Conservation (phyloP, 1,140 invertebrate species). For the Zelostemma sp. region DNA sequence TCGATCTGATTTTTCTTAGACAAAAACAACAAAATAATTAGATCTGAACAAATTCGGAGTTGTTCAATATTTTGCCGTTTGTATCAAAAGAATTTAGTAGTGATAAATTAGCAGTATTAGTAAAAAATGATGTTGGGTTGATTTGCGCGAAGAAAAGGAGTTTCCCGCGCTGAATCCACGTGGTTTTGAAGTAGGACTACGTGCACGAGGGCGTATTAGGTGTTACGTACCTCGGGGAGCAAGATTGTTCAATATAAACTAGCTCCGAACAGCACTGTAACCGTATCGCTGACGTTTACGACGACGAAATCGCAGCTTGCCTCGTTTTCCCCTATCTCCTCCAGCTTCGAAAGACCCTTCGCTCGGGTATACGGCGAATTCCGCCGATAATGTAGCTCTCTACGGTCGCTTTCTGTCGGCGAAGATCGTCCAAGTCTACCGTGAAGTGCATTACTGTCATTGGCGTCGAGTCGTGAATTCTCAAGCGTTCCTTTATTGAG, state of each 20-base stretch:
- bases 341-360: conserved; percentile 34
- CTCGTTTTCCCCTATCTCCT: conserved; percentile 60
- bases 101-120: no score
- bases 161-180: conserved; percentile 67
- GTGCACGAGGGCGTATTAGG: conserved; percentile 56
- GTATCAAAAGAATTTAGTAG: no score
- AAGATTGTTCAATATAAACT: conserved; percentile 71
- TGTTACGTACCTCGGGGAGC: conserved; percentile 71
- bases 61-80: no score
- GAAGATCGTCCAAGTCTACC: conserved; percentile 46
- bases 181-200: conserved; percentile 43
- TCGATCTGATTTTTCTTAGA: no score
- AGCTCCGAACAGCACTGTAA: conserved; percentile 70
- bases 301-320: conserved; percentile 70
- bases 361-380: conserved; percentile 29
- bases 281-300: conserved; percentile 72
- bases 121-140: no score
- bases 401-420: conserved; percentile 47
- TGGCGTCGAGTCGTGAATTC: conserved; percentile 45
- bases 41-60: no score
- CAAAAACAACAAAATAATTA: no score
- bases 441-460: conserved; percentile 51
- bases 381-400: conserved; percentile 59
- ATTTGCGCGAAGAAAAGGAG: no score
- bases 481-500: conserved; percentile 25